Conservation (phyloP, 1,140 invertebrate species). For the Diabrotica virgifera region DNA sequence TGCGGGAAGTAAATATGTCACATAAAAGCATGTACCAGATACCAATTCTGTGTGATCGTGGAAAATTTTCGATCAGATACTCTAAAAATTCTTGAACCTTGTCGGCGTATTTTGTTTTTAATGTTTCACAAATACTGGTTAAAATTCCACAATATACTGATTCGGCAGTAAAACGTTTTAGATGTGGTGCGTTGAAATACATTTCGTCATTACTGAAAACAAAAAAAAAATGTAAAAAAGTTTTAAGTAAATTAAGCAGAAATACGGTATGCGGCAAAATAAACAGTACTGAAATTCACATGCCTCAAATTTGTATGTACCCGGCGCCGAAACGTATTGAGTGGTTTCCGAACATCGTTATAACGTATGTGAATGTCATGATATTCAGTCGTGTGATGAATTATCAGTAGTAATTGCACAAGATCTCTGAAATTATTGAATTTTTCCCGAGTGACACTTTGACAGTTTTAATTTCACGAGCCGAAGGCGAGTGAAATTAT, state of each 20-base stretch:
- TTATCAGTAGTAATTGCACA: no score
- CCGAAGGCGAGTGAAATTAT: no score
- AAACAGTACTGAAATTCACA: no score
- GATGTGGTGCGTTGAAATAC: slow-evolving; percentile 22
- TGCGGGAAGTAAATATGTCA: slow-evolving; percentile 18
- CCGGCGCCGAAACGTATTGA: no score
- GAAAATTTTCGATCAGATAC: slow-evolving; percentile 25
- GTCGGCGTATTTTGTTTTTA: slow-evolving; percentile 21
- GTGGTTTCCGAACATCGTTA: no score
- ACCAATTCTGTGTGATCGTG: slow-evolving; percentile 15
- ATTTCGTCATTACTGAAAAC: neutral
- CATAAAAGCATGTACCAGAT: slow-evolving; percentile 29
- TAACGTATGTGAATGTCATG: no score
- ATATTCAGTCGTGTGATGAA: no score
- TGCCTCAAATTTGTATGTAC: no score
- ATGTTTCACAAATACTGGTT: slow-evolving; percentile 9
- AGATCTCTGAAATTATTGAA: no score
- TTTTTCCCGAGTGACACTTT: no score
- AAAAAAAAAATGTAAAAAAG: slow-evolving; percentile 3
- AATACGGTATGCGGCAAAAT: no score
- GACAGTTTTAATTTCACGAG: no score
- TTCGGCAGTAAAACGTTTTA: slow-evolving; percentile 25
- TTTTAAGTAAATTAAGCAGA: neutral
- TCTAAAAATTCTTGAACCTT: slow-evolving; percentile 30
- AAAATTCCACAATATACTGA: slow-evolving; percentile 22